Base-by-base conservation (phyloP, 2,888 invertebrate genomes). In the Meghimatium bilineatum region DNA sequence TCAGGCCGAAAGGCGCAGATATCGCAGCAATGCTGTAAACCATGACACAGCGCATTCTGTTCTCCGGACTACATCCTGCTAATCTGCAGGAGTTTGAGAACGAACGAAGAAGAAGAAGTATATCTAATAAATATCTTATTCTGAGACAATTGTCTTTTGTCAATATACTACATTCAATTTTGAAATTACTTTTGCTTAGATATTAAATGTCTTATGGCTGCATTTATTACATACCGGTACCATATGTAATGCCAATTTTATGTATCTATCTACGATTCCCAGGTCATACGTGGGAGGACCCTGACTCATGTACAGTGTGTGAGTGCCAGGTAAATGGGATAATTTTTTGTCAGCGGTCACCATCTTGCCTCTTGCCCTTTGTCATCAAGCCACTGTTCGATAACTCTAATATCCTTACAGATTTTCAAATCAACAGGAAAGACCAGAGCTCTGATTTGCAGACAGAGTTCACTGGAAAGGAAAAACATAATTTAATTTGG, bases 211-310 rank as follows among this genome's bases (percentile, higher is more conserved):
- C n/a, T n/a, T n/a, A n/a, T n/a, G n/a, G n/a, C n/a, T n/a, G n/a
- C n/a, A n/a, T n/a, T n/a, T n/a, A n/a, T n/a, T n/a, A n/a, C n/a
- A n/a, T n/a, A n/a, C n/a, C n/a, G n/a, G n/a, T n/a, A n/a, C n/a
- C n/a, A n/a, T n/a, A n/a, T 6, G 14, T 17, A n/a, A 17, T 63
- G n/a, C 12, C 26, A 8, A 63, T 23, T 63, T 17, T 63, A n/a
- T 34, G 14, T 44, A 6, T 63, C 17, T 63, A 14, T 60, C 17
- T 1, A n/a, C 75, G 38, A 44, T 26, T 32, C n/a, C 34, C 67
- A 79, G 84, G 85, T 74, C 82, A 84, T 32, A 52, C 36, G 2
- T 84, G 83, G 85, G 67, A 85, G 36, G 84, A 84, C 10, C 63
- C 56, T 0, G 63, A 34, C 0, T 20, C 36, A 14, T 86, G 85